phyloP scores from a whole-genome alignment of 2,113 vertebrate species.

The Heteronetta atricapilla region DNA sequence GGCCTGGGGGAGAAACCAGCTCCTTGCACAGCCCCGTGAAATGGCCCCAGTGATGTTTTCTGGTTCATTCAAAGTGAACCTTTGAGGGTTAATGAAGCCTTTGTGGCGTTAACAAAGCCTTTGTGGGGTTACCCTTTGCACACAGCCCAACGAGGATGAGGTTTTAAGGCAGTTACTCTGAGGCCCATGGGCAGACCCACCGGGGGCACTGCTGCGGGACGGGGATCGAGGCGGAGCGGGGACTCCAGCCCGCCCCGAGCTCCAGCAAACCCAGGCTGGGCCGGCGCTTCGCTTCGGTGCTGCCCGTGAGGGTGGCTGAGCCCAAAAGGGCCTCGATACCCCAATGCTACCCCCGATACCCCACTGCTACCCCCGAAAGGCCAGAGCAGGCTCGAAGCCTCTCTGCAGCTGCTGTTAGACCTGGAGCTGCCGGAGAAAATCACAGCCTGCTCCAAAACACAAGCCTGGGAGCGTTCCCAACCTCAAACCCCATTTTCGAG shows the following conservation, averaged over 20 bases:
- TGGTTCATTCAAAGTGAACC: rapidly evolving
- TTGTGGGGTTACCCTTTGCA: rapidly evolving
- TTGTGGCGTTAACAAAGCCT: too few species aligned
- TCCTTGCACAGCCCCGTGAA: rapidly evolving
- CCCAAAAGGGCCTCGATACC: too few species aligned
- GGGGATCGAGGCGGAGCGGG: not conserved
- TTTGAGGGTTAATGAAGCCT: not conserved
- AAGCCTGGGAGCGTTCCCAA: not conserved
- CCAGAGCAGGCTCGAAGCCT: too few species aligned
- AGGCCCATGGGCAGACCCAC: rapidly evolving
- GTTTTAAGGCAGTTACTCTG: conserved; percentile 23
- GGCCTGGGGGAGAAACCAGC: not conserved
- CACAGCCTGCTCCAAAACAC: rapidly evolving
- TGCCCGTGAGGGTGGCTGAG: too few species aligned
- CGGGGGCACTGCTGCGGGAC: rapidly evolving
- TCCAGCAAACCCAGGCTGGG: not conserved
- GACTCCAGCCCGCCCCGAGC: not conserved
- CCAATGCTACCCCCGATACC: too few species aligned
- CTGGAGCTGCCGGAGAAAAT: not conserved
- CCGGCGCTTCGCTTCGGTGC: not conserved
- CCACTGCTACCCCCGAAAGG: too few species aligned
- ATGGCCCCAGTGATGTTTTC: rapidly evolving
- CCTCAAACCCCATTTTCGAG: not conserved
- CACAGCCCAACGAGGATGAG: not conserved
- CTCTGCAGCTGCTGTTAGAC: not conserved